phyloP scores from a whole-genome alignment of 2,113 vertebrate species.

The Rana temporaria region DNA sequence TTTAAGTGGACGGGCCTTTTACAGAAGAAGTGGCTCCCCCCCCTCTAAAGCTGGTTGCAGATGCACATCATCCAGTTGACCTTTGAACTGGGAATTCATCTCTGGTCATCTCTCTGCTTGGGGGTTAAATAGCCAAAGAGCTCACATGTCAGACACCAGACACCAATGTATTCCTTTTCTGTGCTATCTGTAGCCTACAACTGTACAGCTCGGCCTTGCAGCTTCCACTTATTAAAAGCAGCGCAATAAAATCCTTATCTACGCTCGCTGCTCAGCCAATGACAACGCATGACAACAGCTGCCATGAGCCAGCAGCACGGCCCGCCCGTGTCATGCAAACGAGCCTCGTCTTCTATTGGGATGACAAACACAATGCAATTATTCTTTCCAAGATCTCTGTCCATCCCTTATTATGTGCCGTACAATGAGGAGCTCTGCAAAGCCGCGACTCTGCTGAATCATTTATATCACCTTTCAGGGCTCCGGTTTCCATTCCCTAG shows the following conservation, averaged over 20 bases:
- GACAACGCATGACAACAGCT: too few species aligned
- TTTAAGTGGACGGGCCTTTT: too few species aligned
- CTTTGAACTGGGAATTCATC: constrained; percentile 50
- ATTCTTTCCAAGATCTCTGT: not conserved
- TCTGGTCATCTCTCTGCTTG: constrained; percentile 14
- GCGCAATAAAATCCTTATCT: too few species aligned
- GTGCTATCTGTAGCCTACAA: constrained; percentile 52
- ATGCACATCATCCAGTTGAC: not conserved
- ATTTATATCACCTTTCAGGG: constrained; percentile 9
- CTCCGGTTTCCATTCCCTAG: not conserved
- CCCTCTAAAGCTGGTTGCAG: too few species aligned
- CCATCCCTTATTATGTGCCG: constrained; percentile 1
- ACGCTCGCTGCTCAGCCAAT: too few species aligned
- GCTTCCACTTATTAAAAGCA: too few species aligned
- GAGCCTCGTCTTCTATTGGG: not conserved
- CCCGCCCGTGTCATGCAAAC: not conserved
- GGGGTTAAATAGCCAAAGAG: constrained; percentile 18
- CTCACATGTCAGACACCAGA: constrained; percentile 69
- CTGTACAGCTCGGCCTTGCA: not conserved
- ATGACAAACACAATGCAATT: not conserved
- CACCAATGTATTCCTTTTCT: constrained; percentile 65
- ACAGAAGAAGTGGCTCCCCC: too few species aligned
- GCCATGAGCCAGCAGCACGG: too few species aligned
- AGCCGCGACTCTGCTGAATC: constrained; percentile 25
- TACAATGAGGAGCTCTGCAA: constrained; percentile 39